Evolutionary conservation across 2,888 invertebrate species (phyloP).

Genomic region (Archips crataeganus): DNA sequence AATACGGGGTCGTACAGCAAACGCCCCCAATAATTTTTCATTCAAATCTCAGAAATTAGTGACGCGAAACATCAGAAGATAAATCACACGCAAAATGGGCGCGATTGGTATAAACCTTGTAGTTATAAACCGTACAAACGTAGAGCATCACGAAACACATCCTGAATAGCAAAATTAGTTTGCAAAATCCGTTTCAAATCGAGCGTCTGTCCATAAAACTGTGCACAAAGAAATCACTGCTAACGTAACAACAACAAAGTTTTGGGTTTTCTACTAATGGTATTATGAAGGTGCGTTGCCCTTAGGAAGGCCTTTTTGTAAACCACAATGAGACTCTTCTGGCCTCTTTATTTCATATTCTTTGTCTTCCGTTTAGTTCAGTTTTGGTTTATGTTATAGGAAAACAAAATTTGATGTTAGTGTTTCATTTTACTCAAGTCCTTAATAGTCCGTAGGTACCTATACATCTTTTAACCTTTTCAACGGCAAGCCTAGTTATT

Average conservation of each 20-base stretch:
- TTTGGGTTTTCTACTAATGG: conserved; percentile 51
- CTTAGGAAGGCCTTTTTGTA: conserved; percentile 54
- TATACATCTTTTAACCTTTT: too few relatives aligned
- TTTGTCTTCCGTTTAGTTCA: conserved; percentile 49
- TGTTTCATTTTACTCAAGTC: not conserved
- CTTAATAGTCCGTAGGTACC: too few relatives aligned
- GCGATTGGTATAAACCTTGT: not conserved
- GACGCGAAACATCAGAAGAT: not conserved
- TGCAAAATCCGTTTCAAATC: conserved; percentile 26
- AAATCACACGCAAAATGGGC: not conserved
- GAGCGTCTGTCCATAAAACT: conserved; percentile 35
- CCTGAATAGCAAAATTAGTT: conserved; percentile 22
- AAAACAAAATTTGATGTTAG: conserved; percentile 8
- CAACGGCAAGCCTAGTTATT: too few relatives aligned
- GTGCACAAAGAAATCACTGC: conserved; percentile 40
- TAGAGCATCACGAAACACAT: not conserved
- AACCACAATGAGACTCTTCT: conserved; percentile 43
- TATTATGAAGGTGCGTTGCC: conserved; percentile 56
- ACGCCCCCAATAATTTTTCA: too few relatives aligned
- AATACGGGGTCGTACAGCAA: too few relatives aligned
- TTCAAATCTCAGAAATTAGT: too few relatives aligned
- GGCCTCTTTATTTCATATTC: conserved; percentile 49
- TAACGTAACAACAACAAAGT: conserved; percentile 45
- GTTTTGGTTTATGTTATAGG: conserved; percentile 17
- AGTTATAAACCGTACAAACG: not conserved